Evolutionary conservation across 1,140 invertebrate species (phyloP).

Genomic region (Conus betulinus): DNA sequence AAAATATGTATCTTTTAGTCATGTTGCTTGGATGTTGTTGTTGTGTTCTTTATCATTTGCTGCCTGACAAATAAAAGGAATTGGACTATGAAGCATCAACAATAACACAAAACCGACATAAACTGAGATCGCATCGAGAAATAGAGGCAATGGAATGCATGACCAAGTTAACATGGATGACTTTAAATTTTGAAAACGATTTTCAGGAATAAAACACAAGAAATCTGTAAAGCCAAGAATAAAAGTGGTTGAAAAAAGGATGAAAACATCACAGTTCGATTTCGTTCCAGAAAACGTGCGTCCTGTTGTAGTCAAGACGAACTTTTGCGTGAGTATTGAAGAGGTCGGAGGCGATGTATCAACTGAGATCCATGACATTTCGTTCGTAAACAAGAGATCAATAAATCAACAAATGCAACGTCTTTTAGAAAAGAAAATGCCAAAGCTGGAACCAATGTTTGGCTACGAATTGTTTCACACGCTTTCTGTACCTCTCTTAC

Average conservation of each 20-base stretch:
- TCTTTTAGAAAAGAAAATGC: background rate
- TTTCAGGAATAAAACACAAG: no score
- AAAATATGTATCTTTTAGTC: no score
- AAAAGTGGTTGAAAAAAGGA: background rate
- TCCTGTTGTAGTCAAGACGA: background rate
- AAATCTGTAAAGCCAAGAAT: background rate
- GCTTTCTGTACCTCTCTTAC: background rate
- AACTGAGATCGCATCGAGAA: no score
- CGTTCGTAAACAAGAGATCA: constrained; percentile 2
- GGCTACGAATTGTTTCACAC: no score
- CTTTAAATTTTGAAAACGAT: no score
- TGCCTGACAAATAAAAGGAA: no score
- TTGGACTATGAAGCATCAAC: no score
- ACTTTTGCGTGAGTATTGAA: background rate
- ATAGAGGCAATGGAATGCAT: no score
- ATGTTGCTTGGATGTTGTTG: no score
- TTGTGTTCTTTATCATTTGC: no score
- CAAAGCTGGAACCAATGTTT: background rate
- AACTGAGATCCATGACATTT: background rate
- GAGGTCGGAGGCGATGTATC: background rate
- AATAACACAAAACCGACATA: no score
- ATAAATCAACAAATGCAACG: background rate
- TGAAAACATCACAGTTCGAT: background rate
- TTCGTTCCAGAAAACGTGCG: background rate
- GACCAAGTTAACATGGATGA: no score